phyloP scores from a whole-genome alignment of 1,140 invertebrate species.

The Ditylenchus dipsaci region DNA sequence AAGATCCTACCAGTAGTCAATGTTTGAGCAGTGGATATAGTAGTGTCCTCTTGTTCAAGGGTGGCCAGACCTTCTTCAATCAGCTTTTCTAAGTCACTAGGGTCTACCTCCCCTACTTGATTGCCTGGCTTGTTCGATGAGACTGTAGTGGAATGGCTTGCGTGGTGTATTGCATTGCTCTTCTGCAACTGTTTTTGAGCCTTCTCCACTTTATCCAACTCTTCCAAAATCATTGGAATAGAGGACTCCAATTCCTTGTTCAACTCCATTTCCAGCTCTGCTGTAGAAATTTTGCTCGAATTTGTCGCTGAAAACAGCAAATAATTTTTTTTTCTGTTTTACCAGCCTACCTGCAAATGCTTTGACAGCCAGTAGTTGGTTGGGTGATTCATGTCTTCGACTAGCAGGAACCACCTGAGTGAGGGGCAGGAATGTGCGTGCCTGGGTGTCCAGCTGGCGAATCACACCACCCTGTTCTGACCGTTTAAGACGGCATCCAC shows the following conservation, averaged over 20 bases:
- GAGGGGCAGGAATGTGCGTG: conserved; percentile 3
- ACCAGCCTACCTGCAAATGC: neutral
- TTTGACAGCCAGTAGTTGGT: neutral
- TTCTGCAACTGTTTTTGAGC: conserved; percentile 16
- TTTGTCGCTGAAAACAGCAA: conserved; percentile 43
- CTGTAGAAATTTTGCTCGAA: conserved; percentile 27
- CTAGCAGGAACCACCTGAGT: neutral
- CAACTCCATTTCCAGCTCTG: conserved; percentile 36
- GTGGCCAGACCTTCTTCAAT: conserved; percentile 15
- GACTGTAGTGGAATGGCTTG: conserved; percentile 6
- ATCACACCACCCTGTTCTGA: conserved; percentile 9
- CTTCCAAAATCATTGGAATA: conserved; percentile 43
- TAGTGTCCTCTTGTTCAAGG: conserved; percentile 4
- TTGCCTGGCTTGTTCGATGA: neutral
- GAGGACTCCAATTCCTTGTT: conserved; percentile 38
- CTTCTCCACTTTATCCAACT: conserved; percentile 28
- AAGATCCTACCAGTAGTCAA: neutral
- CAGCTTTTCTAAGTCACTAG: conserved; percentile 18
- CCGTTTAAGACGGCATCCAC: conserved; percentile 1
- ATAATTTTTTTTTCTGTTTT: conserved; percentile 6
- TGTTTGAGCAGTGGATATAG: neutral
- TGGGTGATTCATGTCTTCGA: conserved; percentile 1
- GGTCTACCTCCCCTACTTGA: neutral
- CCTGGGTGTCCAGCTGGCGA: conserved; percentile 13
- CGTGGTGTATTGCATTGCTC: neutral